phyloP scores from a whole-genome alignment of 64 coral and sea anemone genomes.

The Anthopleura sola region DNA sequence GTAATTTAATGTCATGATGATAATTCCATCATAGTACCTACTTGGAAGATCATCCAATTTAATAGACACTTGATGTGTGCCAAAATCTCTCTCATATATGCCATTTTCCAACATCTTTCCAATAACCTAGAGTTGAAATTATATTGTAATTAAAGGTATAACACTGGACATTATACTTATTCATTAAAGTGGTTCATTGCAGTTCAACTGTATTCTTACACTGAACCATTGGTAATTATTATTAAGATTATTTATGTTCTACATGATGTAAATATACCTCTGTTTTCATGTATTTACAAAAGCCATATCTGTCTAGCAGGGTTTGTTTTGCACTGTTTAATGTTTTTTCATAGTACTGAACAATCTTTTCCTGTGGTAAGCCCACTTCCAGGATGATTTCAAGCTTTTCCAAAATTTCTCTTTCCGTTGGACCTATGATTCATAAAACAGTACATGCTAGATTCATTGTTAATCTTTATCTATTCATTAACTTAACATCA shows the following conservation, averaged over 20 bases:
- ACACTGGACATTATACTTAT: too few relatives aligned
- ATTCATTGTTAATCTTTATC: too few relatives aligned
- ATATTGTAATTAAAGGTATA: not conserved
- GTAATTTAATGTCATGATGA: too few relatives aligned
- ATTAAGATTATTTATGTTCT: not conserved
- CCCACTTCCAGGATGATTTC: not conserved
- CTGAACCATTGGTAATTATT: too few relatives aligned
- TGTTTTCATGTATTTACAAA: conserved; percentile 17
- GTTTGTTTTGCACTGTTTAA: not conserved
- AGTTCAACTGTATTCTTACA: too few relatives aligned
- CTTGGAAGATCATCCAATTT: not conserved
- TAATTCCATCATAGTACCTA: too few relatives aligned
- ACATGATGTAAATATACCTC: not conserved
- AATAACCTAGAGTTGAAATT: conserved; percentile 1
- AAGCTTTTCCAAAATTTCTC: conserved; percentile 1
- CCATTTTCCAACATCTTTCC: not conserved
- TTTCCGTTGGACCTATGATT: not conserved
- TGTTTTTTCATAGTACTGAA: not conserved
- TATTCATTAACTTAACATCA: too few relatives aligned
- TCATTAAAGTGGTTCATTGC: too few relatives aligned
- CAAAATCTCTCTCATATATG: not conserved
- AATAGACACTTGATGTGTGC: not conserved
- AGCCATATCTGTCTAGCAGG: not conserved
- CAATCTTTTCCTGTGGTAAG: not conserved
- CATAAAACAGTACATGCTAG: conserved; percentile 4